phyloP scores from a whole-genome alignment of 2,797 vertebrate species.

The Sciurus carolinensis region DNA sequence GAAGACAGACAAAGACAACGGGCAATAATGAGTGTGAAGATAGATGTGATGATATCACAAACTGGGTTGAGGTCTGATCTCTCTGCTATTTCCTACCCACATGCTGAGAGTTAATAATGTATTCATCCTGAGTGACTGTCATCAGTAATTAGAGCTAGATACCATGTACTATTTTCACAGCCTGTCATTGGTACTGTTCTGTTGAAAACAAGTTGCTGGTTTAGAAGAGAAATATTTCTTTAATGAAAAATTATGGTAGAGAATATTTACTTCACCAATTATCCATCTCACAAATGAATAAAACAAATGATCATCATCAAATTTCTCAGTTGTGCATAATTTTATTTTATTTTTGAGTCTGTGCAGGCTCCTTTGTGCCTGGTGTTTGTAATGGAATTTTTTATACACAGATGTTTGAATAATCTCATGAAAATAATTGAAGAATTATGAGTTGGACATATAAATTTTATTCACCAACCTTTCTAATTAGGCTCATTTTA shows the following conservation, averaged over 20 bases:
- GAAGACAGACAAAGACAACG: background rate
- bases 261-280: conserved; percentile 59
- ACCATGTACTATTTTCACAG: background rate
- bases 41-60: background rate
- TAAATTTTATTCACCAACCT: conserved; percentile 62
- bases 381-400: conserved; percentile 59
- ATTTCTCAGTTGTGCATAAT: conserved; percentile 66
- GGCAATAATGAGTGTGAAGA: background rate
- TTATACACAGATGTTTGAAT: conserved; percentile 69
- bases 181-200: background rate
- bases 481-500: conserved; percentile 56
- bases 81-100: background rate
- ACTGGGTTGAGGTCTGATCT: background rate
- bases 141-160: conserved; percentile 12
- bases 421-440: conserved; percentile 71
- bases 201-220: conserved; percentile 63
- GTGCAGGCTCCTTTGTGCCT: conserved; percentile 1
- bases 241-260: conserved; percentile 65
- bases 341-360: conserved; percentile 71
- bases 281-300: conserved; percentile 67
- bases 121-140: background rate
- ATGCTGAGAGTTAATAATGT: background rate
- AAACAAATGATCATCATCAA: conserved; percentile 66
- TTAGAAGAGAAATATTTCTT: conserved; percentile 59
- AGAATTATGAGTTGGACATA: conserved; percentile 55